phyloP scores from a whole-genome alignment of 2,888 invertebrate species.

The Sceliomorpha sp. region DNA sequence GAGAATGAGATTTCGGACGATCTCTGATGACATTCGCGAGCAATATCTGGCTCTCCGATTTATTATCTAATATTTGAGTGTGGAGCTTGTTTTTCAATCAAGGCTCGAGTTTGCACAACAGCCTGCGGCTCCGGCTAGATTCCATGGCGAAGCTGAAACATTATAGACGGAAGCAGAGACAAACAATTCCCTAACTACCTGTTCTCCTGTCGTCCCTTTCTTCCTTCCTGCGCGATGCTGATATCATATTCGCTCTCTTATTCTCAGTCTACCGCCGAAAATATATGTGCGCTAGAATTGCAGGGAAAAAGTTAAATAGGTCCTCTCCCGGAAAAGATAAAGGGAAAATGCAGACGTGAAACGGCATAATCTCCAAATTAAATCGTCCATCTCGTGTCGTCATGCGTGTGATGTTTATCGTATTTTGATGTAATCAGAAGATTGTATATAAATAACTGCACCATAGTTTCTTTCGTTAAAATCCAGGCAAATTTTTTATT shows the following conservation, averaged over 20 bases:
- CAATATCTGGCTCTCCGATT: conserved; percentile 66
- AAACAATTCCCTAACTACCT: conserved; percentile 71
- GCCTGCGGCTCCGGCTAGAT: conserved; percentile 72
- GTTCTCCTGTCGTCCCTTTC: conserved; percentile 49
- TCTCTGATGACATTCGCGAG: conserved; percentile 26
- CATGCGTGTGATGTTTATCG: no score
- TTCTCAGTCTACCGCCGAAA: conserved; percentile 32
- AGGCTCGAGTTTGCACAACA: conserved; percentile 76
- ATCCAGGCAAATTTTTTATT: no score
- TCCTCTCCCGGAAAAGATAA: conserved; percentile 23
- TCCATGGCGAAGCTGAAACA: conserved; percentile 69
- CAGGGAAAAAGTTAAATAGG: conserved; percentile 33
- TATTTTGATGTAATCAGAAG: no score
- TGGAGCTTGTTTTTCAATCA: conserved; percentile 76
- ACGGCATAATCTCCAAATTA: conserved; percentile 32
- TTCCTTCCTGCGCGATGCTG: conserved; percentile 52
- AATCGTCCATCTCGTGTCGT: conserved; percentile 23
- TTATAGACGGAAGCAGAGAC: conserved; percentile 71
- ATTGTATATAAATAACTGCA: no score
- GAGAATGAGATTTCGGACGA: conserved; percentile 46
- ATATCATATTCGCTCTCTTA: conserved; percentile 60
- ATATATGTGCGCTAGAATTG: conserved; percentile 30
- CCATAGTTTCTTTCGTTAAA: no score
- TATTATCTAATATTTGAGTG: conserved; percentile 78
- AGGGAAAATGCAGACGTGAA: conserved; percentile 28